Percentiles rank a stretch among this genome's conserved stretches.
Conservation (phyloP, 2,113 vertebrate species). For the Tupaia chinensis region DNA sequence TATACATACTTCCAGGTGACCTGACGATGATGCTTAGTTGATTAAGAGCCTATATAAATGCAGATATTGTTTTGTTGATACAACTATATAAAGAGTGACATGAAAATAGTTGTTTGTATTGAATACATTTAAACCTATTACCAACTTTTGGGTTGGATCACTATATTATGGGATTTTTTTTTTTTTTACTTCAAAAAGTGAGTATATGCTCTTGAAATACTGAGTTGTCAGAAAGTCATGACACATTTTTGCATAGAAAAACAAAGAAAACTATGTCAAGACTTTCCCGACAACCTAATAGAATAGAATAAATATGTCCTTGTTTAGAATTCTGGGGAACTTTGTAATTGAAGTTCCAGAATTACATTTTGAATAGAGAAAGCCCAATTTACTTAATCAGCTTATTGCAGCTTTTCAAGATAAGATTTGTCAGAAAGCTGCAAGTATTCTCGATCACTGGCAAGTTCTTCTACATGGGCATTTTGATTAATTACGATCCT, state of each 20-base stretch:
- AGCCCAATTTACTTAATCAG: slow-evolving; percentile 77
- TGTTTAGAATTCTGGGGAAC: slow-evolving; percentile 71
- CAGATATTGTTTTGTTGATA: neutral
- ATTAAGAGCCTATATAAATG: neutral
- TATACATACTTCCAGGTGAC: neutral
- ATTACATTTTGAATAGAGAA: slow-evolving; percentile 63
- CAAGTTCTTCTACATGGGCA: slow-evolving; percentile 55
- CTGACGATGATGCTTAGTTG: neutral
- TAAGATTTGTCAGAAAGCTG: slow-evolving; percentile 68
- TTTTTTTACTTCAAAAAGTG: slow-evolving; percentile 38
- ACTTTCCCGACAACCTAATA: neutral
- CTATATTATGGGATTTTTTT: slow-evolving; percentile 22
- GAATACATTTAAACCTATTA: slow-evolving; percentile 50
- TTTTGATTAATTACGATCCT: slow-evolving; percentile 76
- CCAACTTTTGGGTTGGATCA: slow-evolving; percentile 32
- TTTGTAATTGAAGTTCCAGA: slow-evolving; percentile 68
- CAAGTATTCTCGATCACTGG: slow-evolving; percentile 60
- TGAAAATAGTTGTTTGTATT: slow-evolving; percentile 64
- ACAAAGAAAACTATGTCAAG: too few relatives aligned
- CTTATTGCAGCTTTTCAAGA: slow-evolving; percentile 72
- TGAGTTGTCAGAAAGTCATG: too few relatives aligned
- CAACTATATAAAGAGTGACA: neutral
- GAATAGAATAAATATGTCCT: slow-evolving; percentile 59
- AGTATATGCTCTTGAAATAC: slow-evolving; percentile 68
- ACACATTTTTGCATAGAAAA: too few relatives aligned